Evolutionary conservation across 2,888 invertebrate genomes (phyloP), one percentile per base, ranked within the genome.

Genomic region (Dioctria rufipes): DNA sequence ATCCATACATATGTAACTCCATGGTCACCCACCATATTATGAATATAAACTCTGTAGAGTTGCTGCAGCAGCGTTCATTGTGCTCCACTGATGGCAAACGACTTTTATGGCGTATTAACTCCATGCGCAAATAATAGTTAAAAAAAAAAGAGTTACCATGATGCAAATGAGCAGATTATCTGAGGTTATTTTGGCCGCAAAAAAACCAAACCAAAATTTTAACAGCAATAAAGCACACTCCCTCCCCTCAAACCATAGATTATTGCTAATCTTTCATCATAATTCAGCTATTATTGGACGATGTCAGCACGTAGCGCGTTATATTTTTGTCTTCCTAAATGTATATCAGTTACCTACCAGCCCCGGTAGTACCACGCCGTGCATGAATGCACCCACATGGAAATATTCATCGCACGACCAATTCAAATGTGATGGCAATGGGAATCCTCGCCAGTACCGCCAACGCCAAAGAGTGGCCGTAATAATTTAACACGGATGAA

Each of bases 401-500:
- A 61, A 77, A 77, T 63, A 39, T 39, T 66, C 63, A 46, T 9
- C 58, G 61, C 13, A 9, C 69, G 13, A 63, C 40, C 51, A 25
- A 37, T 37, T n/a, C 40, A 8, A 25, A 25, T 25, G 25, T 2
- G 25, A 25, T 25, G 25, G 5, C 49, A 51, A 51, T 51, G 51
- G 11, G 4, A 25, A 8, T 8, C 49, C 77, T 39, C 37, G 3
- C 54, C 40, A 25, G 25, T 2, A 25, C 25, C 25, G 25, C 25
- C 25, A 25, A 25, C 25, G 25, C 25, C 25, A 25, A n/a, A 42
- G 54, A 2, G 49, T 37, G 25, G 49, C 40, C 63, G 40, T 49
- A 61, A 77, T 77, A 77, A 63, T 63, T 77, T 63, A 77, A 43
- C 77, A 77, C 63, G 77, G 77, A 37, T 77, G 63, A 77, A 63